Conservation (phyloP, 2,113 vertebrate species). For the Sula dactylatra region DNA sequence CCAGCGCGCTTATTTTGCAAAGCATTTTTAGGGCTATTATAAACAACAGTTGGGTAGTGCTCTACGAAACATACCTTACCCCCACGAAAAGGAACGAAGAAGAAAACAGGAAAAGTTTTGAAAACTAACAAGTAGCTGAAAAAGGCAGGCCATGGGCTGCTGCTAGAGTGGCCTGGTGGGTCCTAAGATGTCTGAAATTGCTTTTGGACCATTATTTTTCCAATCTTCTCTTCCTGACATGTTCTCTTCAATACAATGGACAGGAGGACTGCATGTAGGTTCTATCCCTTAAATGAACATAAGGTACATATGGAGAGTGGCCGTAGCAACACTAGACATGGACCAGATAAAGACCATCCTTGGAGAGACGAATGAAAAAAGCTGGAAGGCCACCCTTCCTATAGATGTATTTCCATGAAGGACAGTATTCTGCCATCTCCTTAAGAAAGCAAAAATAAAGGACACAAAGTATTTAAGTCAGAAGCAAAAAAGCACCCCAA, state of each 20-base stretch:
- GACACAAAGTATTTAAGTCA: background rate
- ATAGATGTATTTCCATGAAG: background rate
- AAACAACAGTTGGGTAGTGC: background rate
- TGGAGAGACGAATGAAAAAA: background rate
- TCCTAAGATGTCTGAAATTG: background rate
- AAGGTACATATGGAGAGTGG: background rate
- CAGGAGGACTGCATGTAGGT: background rate
- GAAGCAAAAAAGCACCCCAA: background rate
- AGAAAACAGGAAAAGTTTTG: background rate
- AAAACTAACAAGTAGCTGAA: background rate
- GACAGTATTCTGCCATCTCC: background rate
- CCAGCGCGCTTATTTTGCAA: background rate
- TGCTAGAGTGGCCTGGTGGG: background rate
- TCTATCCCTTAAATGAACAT: background rate
- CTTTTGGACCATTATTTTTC: background rate
- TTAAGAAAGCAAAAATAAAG: background rate
- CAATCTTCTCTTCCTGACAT: background rate
- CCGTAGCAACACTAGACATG: background rate
- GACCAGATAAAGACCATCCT: background rate
- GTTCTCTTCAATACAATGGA: background rate
- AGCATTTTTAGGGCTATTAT: background rate
- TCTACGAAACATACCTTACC: fast-evolving
- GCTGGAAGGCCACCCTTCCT: background rate
- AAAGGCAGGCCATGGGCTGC: background rate
- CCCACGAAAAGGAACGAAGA: background rate